Conservation (phyloP, 2,797 vertebrate species). For the Trematomus bernacchii region DNA sequence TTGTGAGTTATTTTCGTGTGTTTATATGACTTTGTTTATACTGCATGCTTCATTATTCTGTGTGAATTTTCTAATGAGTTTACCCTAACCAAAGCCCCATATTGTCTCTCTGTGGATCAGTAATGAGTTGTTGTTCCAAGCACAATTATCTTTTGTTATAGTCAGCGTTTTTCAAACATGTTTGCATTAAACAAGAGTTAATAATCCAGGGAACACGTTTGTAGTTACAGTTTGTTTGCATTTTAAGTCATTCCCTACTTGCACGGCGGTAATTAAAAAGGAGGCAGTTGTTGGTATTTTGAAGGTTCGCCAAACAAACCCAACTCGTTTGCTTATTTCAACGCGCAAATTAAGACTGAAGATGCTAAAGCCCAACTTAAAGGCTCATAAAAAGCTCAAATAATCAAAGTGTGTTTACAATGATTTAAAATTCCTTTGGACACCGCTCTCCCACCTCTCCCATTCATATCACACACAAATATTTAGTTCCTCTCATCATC, state of each 20-base stretch:
- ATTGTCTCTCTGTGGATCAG: conserved; percentile 61
- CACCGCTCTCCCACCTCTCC: conserved; percentile 19
- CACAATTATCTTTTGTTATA: conserved; percentile 59
- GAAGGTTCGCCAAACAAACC: conserved; percentile 20
- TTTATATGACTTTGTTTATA: conserved; percentile 58
- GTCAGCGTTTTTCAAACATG: conserved; percentile 69
- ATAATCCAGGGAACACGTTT: conserved; percentile 38
- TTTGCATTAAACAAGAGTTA: conserved; percentile 59
- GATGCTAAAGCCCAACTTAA: conserved; percentile 10
- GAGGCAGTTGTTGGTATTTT: conserved; percentile 36
- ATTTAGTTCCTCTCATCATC: conserved; percentile 40
- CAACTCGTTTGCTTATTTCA: conserved; percentile 33
- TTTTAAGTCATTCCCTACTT: conserved; percentile 23
- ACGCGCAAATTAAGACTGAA: conserved; percentile 40
- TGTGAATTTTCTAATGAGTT: conserved; percentile 64
- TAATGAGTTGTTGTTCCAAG: conserved; percentile 69
- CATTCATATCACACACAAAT: conserved; percentile 39
- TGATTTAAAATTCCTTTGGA: conserved; percentile 52
- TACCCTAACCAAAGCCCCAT: conserved; percentile 48
- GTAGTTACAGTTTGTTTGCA: conserved; percentile 34
- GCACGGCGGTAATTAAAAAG: conserved; percentile 39
- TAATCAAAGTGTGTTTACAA: conserved; percentile 57
- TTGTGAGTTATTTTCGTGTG: conserved; percentile 30
- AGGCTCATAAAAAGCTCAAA: conserved; percentile 54
- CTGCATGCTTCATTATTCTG: conserved; percentile 62